phyloP scores from a whole-genome alignment of 2,113 vertebrate genomes.

The Sula dactylatra region DNA sequence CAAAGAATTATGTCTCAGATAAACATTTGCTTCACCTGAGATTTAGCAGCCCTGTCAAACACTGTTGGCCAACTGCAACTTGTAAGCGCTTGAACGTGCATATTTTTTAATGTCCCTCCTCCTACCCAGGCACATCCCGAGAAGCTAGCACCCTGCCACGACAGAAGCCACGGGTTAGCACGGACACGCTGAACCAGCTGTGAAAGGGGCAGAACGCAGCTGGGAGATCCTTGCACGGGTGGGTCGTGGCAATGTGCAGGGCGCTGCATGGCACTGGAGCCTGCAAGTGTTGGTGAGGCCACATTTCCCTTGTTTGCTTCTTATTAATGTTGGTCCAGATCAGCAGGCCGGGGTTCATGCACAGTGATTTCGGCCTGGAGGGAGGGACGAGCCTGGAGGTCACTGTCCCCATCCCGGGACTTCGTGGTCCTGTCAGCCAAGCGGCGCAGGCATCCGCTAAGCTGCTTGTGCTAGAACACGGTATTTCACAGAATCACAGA shows the following conservation, averaged over 20 bases:
- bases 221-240: not conserved
- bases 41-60: not conserved
- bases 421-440: not conserved
- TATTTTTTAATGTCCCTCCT: not conserved
- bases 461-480: fast-evolving
- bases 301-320: fast-evolving
- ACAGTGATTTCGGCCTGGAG: fast-evolving
- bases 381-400: not conserved
- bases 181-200: fast-evolving
- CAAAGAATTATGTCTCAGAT: not conserved
- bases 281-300: fast-evolving
- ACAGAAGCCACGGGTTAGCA: not conserved
- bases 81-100: fast-evolving
- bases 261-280: fast-evolving
- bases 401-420: fast-evolving
- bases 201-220: fast-evolving
- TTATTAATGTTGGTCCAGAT: fast-evolving
- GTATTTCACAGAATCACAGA: too few species aligned
- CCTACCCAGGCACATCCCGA: fast-evolving
- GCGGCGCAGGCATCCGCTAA: not conserved
- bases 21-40: not conserved
- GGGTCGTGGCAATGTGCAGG: fast-evolving
- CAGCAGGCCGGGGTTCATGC: fast-evolving
- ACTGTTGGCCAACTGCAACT: not conserved
- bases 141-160: not conserved